Evolutionary conservation across 2,113 vertebrate species (phyloP), one percentile per base, ranked within the genome.

Genomic region (Gnathonemus echidnorhynchus): DNA sequence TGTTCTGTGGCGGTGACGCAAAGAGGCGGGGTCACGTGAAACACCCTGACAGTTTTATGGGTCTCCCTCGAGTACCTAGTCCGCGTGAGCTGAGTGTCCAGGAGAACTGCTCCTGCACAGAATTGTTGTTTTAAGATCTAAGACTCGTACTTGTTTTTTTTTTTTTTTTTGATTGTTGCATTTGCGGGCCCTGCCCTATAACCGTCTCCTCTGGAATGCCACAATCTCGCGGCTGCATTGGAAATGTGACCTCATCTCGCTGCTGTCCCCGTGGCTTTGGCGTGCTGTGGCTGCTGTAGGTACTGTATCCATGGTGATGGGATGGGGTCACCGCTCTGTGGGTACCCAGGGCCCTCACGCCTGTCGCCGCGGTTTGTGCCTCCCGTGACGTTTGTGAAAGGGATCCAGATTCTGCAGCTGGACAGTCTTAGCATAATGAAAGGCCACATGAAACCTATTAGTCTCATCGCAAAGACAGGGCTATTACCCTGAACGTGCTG

Each of bases 1-100:
- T 9, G 53, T 31, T n/a, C 70, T 53, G 48, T 62, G 87, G 87
- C 70, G 85, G 86, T 35, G 35, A 77, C 4, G 56, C 3, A 77
- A 17, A 39, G 74, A 31, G 35, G 74, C 74, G 35, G 50, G 90
- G 89, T 88, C 90, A 27, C 8, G n/a, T 88, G 87, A 92, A 88
- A 91, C 88, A 85, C 48, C 87, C 88, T 92, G 91, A 90, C 90
- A 91, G 92, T 90, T 92, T 91, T 92, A 93, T 89, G 88, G 49
- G 83, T 88, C 89, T 86, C 89, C 89, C 66, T 39, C 35, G 31
- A 42, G 74, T 17, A 42, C 74, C 88, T 92, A 88, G 24, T 89
- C 91, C 88, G 90, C 84, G 66, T 42, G 35, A n/a, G 74, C 31
- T 39, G 31, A 11, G 21, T 46, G 46, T 86, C 45, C n/a, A 49